Conservation (phyloP, 2,797 vertebrate species). For the Oophaga sylvatica region DNA sequence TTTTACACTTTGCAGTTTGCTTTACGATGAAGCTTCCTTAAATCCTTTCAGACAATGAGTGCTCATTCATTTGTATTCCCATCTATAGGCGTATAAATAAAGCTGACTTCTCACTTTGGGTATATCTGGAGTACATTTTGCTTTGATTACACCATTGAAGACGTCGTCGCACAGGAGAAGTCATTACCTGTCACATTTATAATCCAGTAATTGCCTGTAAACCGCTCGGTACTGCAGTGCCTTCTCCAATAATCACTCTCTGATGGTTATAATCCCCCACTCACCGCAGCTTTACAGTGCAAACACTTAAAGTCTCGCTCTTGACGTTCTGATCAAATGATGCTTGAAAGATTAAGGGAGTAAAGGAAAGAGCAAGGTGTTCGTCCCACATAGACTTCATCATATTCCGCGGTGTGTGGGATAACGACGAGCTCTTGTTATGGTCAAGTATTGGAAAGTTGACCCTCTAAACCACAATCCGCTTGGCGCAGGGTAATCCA, state of each 20-base stretch:
- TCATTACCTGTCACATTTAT: neutral
- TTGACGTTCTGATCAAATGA: neutral
- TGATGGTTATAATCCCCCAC: constrained; percentile 21
- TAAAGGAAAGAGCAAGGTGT: neutral
- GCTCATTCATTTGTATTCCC: neutral
- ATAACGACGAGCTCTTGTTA: too few species aligned
- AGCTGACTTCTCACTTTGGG: neutral
- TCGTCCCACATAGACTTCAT: neutral
- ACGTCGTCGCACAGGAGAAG: neutral
- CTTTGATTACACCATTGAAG: neutral
- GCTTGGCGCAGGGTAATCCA: too few species aligned
- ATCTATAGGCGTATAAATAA: neutral
- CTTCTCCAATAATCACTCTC: neutral
- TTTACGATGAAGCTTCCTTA: neutral
- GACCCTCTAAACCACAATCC: too few species aligned
- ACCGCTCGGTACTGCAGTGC: neutral
- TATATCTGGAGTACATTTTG: constrained; percentile 6
- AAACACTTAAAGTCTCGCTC: neutral
- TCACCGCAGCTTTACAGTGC: neutral
- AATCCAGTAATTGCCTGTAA: constrained; percentile 23
- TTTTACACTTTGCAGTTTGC: neutral
- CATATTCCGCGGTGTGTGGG: neutral
- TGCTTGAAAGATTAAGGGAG: constrained; percentile 14
- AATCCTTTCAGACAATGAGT: neutral
- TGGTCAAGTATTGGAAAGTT: too few species aligned